Conservation (phyloP, 2,113 vertebrate species). For the Bubalus kerabau region DNA sequence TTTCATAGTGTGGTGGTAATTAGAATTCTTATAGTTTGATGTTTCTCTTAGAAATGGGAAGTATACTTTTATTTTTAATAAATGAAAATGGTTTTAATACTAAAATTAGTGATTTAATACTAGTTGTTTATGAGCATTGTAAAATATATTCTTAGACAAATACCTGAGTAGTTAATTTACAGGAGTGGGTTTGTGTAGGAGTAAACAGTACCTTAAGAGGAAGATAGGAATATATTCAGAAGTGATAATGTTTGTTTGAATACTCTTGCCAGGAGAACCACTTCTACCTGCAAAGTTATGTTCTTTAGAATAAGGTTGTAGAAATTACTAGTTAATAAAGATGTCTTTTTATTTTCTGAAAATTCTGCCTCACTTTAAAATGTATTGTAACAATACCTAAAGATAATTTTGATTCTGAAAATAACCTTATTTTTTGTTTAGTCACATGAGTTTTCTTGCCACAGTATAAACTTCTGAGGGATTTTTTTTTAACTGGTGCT, state of each 20-base stretch:
- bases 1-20: slow-evolving; percentile 40
- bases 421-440: slow-evolving; percentile 67
- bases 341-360: slow-evolving; percentile 64
- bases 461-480: slow-evolving; percentile 72
- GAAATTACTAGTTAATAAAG: slow-evolving; percentile 57
- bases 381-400: slow-evolving; percentile 57
- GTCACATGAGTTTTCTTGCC: slow-evolving; percentile 75
- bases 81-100: slow-evolving; percentile 57
- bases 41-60: slow-evolving; percentile 62
- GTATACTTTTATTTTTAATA: slow-evolving; percentile 44
- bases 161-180: slow-evolving; percentile 46
- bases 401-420: slow-evolving; percentile 66
- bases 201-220: slow-evolving; percentile 2
- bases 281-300: slow-evolving; percentile 41
- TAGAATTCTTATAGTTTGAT: slow-evolving; percentile 40
- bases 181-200: slow-evolving; percentile 27
- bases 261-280: slow-evolving; percentile 27
- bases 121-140: slow-evolving; percentile 57
- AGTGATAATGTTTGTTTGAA: slow-evolving; percentile 39
- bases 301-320: slow-evolving; percentile 44
- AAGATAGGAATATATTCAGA: slow-evolving; percentile 52
- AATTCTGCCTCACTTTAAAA: slow-evolving; percentile 68
- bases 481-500: slow-evolving; percentile 62
- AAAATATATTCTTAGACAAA: slow-evolving; percentile 46
- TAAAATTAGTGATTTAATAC: slow-evolving; percentile 49